phyloP scores from a whole-genome alignment of 2,113 vertebrate species.

The Oriolus oriolus region DNA sequence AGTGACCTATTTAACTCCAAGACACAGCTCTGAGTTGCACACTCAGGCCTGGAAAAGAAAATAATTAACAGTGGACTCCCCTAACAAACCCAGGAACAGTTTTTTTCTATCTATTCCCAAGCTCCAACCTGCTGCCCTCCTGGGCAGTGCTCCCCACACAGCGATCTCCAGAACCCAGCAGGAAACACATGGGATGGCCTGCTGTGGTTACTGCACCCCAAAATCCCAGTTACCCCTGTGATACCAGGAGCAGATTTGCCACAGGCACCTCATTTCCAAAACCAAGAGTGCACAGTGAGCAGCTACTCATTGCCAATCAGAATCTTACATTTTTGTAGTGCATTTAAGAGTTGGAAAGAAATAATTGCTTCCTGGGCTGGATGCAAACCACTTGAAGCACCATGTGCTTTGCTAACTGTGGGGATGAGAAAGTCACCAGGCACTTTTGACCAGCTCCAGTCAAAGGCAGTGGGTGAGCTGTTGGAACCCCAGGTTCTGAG shows the following conservation, averaged over 20 bases:
- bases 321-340: background rate
- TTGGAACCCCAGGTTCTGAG: too few species aligned
- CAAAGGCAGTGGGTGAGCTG: background rate
- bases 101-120: background rate
- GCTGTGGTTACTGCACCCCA: background rate
- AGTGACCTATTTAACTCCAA: background rate
- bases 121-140: background rate
- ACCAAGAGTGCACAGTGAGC: background rate
- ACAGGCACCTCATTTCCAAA: background rate
- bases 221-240: background rate
- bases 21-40: background rate
- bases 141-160: background rate
- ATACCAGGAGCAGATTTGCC: background rate
- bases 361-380: background rate
- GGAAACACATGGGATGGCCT: accelerated
- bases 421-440: background rate
- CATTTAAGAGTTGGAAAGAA: background rate
- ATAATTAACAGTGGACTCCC: background rate
- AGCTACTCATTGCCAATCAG: background rate
- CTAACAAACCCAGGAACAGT: background rate
- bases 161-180: background rate
- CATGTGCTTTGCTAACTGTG: background rate
- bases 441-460: background rate
- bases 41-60: background rate
- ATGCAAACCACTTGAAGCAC: background rate